These are phyloP conservation scores for Megalops atlanticus DNA, from an alignment of 2,113 vertebrate genomes.

Conservation along the genomic window DNA sequence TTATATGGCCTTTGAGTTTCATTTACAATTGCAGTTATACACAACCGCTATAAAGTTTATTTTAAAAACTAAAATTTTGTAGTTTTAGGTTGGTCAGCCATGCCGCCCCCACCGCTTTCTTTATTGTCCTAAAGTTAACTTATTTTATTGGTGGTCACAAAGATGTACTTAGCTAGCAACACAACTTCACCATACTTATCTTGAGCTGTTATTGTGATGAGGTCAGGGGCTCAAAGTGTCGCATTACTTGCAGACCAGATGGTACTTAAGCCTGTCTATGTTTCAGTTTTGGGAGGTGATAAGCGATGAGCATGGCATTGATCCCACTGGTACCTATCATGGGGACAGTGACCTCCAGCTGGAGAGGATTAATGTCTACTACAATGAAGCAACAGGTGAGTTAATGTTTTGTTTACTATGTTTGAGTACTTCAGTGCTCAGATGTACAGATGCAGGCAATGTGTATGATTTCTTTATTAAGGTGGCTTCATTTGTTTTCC, in stretches of 20 bases:
- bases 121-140: too few species aligned
- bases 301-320: slow-evolving; percentile 53
- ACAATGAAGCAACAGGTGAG: slow-evolving; percentile 51
- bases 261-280: slow-evolving; percentile 19
- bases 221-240: neutral
- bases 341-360: slow-evolving; percentile 52
- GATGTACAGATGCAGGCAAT: neutral
- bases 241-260: neutral
- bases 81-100: too few species aligned
- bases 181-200: too few species aligned
- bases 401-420: neutral
- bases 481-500: neutral
- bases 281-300: slow-evolving; percentile 53
- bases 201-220: neutral
- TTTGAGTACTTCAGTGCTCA: neutral
- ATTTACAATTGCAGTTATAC: too few species aligned
- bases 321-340: slow-evolving; percentile 53
- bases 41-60: too few species aligned
- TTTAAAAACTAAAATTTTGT: too few species aligned
- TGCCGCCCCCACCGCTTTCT: too few species aligned
- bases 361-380: slow-evolving; percentile 52
- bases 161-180: too few species aligned
- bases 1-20: too few species aligned
- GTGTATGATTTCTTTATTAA: too few species aligned
- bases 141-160: too few species aligned